A percentile compares a stretch with the other conserved stretches of the same genome.
These are phyloP conservation scores for Holocentrus rufus DNA, from an alignment of 2,797 vertebrate genomes.

Conservation along the genomic window DNA sequence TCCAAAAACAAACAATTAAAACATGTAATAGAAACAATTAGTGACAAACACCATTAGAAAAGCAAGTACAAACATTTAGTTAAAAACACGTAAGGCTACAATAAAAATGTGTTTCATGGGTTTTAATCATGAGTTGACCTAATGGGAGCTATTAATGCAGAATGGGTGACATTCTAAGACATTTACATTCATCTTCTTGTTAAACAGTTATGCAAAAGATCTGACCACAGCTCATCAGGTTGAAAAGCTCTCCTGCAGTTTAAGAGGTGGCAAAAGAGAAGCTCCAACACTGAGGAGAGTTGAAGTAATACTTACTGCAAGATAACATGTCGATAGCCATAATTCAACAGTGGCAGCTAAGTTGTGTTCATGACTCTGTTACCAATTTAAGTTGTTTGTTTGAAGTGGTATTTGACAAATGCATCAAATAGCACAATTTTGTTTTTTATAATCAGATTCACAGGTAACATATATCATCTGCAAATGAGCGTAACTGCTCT, in stretches of 20 bases:
- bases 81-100: constrained; percentile 45
- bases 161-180: constrained; percentile 50
- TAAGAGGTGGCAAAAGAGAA: constrained; percentile 9
- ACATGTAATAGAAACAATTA: constrained; percentile 23
- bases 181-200: constrained; percentile 66
- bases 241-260: constrained; percentile 30
- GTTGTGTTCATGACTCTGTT: constrained; percentile 27
- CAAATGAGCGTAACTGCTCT: constrained; percentile 16
- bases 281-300: constrained; percentile 7
- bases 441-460: constrained; percentile 14
- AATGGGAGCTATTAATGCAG: constrained; percentile 35
- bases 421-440: constrained; percentile 11
- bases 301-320: constrained; percentile 29
- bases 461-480: constrained; percentile 44
- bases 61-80: constrained; percentile 35
- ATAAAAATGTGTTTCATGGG: constrained; percentile 54
- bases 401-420: constrained; percentile 26
- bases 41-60: constrained; percentile 34
- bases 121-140: constrained; percentile 33
- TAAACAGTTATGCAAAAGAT: constrained; percentile 49
- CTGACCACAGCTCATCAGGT: constrained; percentile 67
- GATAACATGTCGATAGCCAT: constrained; percentile 23
- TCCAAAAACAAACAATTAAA: not conserved
- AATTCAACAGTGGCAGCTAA: constrained; percentile 23
- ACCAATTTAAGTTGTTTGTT: constrained; percentile 22